A percentile compares a stretch with the other conserved stretches of the same genome.
Conservation (phyloP, 2,888 invertebrate species). For the Digitonthophagus gazella region DNA sequence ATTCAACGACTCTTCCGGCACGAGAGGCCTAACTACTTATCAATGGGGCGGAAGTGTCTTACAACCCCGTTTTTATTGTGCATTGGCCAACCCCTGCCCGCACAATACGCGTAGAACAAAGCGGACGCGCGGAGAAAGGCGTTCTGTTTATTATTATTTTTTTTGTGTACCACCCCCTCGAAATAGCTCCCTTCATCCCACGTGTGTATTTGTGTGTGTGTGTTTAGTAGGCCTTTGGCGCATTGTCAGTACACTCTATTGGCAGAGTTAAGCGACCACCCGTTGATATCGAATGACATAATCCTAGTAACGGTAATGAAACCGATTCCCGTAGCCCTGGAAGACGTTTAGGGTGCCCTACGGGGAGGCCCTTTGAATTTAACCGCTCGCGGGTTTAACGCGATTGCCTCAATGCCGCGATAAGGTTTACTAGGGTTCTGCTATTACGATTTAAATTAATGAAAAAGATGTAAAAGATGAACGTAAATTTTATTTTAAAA, state of each 20-base stretch:
- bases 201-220: background rate
- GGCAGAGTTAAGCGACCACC: slow-evolving; percentile 7
- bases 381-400: background rate
- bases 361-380: background rate
- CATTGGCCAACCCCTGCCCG: background rate
- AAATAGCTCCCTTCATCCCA: background rate
- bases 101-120: background rate
- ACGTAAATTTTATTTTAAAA: background rate
- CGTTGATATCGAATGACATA: slow-evolving; percentile 16
- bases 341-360: slow-evolving; percentile 6
- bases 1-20: background rate
- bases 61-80: background rate
- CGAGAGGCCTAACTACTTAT: background rate
- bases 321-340: slow-evolving; percentile 14
- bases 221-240: slow-evolving; percentile 6
- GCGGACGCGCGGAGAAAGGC: background rate
- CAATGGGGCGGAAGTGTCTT: background rate
- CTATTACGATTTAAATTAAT: background rate
- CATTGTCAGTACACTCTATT: slow-evolving; percentile 4
- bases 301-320: slow-evolving; percentile 16
- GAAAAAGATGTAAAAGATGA: background rate
- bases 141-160: slow-evolving; percentile 14
- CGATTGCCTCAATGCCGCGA: background rate
- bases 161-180: background rate
- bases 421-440: background rate